phyloP scores from a whole-genome alignment of 2,888 invertebrate genomes.

The Drosophila kuntzei region DNA sequence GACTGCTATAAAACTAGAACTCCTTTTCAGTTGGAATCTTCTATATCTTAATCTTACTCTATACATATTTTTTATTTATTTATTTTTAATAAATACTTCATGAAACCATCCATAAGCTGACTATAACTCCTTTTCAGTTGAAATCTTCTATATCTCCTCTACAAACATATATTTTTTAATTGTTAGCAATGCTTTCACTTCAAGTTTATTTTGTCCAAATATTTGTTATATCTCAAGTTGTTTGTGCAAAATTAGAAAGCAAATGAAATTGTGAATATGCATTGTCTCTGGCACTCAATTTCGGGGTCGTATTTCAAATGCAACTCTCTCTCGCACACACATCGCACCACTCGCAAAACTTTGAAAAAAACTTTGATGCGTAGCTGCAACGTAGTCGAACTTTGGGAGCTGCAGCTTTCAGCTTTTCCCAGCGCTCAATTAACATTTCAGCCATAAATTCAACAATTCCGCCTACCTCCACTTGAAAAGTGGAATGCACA shows the following conservation, averaged over 20 bases:
- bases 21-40: not conserved
- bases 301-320: conserved; percentile 26
- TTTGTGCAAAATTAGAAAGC: conserved; percentile 11
- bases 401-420: conserved; percentile 37
- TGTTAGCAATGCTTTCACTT: conserved; percentile 10
- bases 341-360: conserved; percentile 9
- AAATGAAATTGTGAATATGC: conserved; percentile 26
- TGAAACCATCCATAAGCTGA: not conserved
- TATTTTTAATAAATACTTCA: not conserved
- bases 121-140: no score
- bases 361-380: conserved; percentile 24
- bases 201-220: conserved; percentile 4
- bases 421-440: conserved; percentile 63
- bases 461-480: conserved; percentile 56
- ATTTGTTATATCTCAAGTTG: not conserved
- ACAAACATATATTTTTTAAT: conserved; percentile 7
- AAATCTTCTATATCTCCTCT: not conserved
- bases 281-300: conserved; percentile 26
- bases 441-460: conserved; percentile 75
- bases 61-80: not conserved
- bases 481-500: not conserved
- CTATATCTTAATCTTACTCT: no score
- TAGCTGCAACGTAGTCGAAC: conserved; percentile 29
- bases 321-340: conserved; percentile 14
- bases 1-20: not conserved